These are phyloP conservation scores for Parazoanthus atlanticus DNA, from an alignment of 92 coral and sea anemone genomes.

Conservation along the genomic window DNA sequence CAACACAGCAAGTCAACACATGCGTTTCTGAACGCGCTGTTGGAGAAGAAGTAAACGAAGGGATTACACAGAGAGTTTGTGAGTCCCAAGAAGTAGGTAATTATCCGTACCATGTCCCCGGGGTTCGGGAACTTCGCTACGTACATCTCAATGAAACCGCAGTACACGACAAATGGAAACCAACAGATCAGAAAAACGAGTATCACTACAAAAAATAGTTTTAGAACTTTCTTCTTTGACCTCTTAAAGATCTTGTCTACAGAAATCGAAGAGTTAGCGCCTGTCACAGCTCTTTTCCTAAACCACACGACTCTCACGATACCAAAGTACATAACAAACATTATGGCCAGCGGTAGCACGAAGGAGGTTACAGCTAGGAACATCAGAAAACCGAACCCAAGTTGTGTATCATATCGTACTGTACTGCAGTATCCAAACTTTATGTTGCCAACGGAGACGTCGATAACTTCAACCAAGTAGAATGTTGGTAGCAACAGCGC, in stretches of 20 bases:
- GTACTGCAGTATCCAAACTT: conserved; percentile 71
- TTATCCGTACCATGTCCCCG: conserved; percentile 58
- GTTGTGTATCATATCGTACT: conserved; percentile 47
- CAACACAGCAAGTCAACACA: conserved; percentile 60
- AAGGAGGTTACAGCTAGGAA: conserved; percentile 49
- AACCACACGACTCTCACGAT: conserved; percentile 64
- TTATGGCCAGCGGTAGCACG: conserved; percentile 55
- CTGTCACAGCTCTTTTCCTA: conserved; percentile 43
- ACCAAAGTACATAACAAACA: conserved; percentile 58
- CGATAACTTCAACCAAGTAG: conserved; percentile 44
- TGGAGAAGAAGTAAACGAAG: conserved; percentile 67
- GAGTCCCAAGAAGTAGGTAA: conserved; percentile 57
- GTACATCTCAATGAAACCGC: conserved; percentile 64
- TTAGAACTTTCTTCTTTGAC: conserved; percentile 65
- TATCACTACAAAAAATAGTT: conserved; percentile 57
- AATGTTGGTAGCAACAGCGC: conserved; percentile 61
- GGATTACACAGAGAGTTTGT: conserved; percentile 65
- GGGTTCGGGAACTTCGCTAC: conserved; percentile 59
- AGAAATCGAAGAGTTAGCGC: conserved; percentile 16
- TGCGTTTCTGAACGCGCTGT: conserved; percentile 48
- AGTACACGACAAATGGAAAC: conserved; percentile 63
- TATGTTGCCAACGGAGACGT: conserved; percentile 36
- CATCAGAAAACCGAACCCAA: conserved; percentile 54
- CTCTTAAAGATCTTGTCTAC: conserved; percentile 54
- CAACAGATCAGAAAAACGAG: conserved; percentile 59